Percentiles rank a stretch among this genome's conserved stretches.
Evolutionary conservation across 2,113 vertebrate species (phyloP).

Genomic region (Phoenicopterus ruber): DNA sequence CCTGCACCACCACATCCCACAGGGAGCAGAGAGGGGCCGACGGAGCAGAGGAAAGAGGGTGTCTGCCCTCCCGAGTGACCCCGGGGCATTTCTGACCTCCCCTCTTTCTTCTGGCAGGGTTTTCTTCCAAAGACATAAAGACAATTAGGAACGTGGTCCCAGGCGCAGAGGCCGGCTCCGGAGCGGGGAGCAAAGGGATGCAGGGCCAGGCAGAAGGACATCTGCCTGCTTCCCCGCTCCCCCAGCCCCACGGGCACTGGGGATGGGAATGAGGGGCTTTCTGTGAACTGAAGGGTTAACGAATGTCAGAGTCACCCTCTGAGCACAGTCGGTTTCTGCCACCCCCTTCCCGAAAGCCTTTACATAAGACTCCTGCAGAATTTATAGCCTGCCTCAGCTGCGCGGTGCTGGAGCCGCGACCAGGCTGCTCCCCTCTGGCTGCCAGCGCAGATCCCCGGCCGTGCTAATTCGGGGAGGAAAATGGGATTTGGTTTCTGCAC

Average conservation of each 20-base stretch:
- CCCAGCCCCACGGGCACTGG: accelerated
- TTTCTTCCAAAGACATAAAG: background rate
- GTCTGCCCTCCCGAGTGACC: background rate
- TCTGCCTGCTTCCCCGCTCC: accelerated
- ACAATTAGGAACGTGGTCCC: accelerated
- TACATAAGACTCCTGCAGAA: constrained; percentile 26
- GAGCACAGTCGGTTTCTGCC: background rate
- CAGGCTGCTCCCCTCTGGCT: background rate
- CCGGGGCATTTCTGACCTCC: accelerated
- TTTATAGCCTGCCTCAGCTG: background rate
- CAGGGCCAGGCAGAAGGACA: background rate
- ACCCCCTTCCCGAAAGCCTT: background rate
- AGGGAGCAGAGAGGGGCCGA: background rate
- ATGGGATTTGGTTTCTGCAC: constrained; percentile 4
- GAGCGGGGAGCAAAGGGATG: background rate
- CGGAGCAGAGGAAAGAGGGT: accelerated
- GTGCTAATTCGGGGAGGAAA: background rate
- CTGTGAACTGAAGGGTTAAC: background rate
- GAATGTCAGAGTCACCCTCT: background rate
- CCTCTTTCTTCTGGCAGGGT: background rate
- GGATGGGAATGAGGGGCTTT: background rate
- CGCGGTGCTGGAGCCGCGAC: background rate
- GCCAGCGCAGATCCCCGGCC: background rate
- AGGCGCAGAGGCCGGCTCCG: accelerated
- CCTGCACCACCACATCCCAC: background rate